These are phyloP conservation scores for Tinamus guttatus DNA, from an alignment of 2,113 vertebrate species.

Conservation along the genomic window DNA sequence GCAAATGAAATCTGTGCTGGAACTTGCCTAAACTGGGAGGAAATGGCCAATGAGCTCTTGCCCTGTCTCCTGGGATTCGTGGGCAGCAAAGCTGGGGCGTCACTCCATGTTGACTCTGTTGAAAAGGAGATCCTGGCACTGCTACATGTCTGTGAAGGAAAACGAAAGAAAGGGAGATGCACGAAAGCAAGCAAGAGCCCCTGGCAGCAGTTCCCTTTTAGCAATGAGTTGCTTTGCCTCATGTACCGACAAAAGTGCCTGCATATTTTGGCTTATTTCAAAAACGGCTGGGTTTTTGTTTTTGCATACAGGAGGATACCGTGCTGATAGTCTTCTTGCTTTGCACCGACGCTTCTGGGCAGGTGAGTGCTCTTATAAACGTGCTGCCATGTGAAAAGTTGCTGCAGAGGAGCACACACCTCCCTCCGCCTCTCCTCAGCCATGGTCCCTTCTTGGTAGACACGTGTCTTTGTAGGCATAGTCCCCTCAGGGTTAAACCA, in stretches of 20 bases:
- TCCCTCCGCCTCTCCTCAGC: not conserved
- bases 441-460: not conserved
- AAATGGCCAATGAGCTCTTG: not conserved
- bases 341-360: not conserved
- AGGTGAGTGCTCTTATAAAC: not conserved
- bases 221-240: not conserved
- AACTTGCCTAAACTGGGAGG: not conserved
- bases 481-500: not conserved
- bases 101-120: not conserved
- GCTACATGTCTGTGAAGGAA: not conserved
- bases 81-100: not conserved
- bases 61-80: not conserved
- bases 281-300: not conserved
- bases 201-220: not conserved
- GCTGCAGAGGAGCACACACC: rapidly evolving
- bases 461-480: not conserved
- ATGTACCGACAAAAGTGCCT: not conserved
- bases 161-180: not conserved
- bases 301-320: not conserved
- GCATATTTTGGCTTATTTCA: not conserved
- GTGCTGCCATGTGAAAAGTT: not conserved
- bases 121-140: not conserved
- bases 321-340: not conserved
- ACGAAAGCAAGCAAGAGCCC: not conserved
- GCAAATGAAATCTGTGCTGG: not conserved